phyloP scores from a whole-genome alignment of 2,888 invertebrate genomes.

The Phania funesta region DNA sequence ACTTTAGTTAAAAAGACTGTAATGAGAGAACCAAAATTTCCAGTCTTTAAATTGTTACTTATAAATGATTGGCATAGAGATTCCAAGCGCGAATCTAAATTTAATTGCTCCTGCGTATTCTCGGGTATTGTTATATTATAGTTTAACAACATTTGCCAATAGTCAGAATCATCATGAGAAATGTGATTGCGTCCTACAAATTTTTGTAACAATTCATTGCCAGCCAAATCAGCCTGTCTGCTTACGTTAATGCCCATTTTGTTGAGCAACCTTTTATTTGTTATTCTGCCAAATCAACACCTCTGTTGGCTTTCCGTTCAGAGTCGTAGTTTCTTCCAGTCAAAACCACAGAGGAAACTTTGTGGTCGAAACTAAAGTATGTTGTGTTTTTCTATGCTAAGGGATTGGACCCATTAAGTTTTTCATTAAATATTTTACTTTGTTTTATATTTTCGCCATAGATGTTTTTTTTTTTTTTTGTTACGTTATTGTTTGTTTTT shows the following conservation, averaged over 20 bases:
- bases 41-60: conserved; percentile 91
- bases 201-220: conserved; percentile 88
- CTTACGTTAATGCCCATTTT: conserved; percentile 91
- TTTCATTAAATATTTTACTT: neutral
- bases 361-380: conserved; percentile 22
- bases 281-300: neutral
- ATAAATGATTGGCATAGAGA: conserved; percentile 87
- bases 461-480: conserved; percentile 1
- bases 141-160: conserved; percentile 96
- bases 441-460: conserved; percentile 28
- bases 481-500: conserved; percentile 7
- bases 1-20: conserved; percentile 91
- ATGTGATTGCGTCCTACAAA: conserved; percentile 88
- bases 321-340: neutral
- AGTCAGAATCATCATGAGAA: conserved; percentile 92
- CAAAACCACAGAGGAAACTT: too few species aligned
- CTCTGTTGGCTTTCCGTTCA: conserved; percentile 32
- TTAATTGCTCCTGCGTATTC: conserved; percentile 88
- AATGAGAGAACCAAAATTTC: conserved; percentile 93
- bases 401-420: neutral
- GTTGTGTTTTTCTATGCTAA: conserved; percentile 26
- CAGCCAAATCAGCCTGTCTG: conserved; percentile 88
- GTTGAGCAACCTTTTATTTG: neutral
- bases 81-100: conserved; percentile 90
- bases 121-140: conserved; percentile 93